A percentile compares a stretch with the other conserved stretches of the same genome.
Conservation (phyloP, 2,113 vertebrate genomes). For the Arizona elegans region DNA sequence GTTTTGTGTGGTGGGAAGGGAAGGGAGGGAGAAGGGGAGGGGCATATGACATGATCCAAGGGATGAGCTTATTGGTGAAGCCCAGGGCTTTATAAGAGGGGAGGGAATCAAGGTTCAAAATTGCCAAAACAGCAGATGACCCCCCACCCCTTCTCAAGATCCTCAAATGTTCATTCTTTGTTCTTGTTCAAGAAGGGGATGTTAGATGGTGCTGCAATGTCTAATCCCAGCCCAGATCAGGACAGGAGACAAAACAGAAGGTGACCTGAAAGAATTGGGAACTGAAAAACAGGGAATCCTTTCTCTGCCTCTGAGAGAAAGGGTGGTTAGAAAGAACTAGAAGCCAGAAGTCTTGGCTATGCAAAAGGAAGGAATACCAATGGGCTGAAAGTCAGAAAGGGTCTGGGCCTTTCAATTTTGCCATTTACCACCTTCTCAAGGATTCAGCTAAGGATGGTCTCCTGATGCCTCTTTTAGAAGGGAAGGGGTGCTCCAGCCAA, state of each 20-base stretch:
- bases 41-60: neutral
- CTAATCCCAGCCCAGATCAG: neutral
- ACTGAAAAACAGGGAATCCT: neutral
- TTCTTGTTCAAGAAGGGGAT: neutral
- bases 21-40: neutral
- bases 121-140: constrained; percentile 24
- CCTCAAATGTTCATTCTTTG: neutral
- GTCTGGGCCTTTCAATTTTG: neutral
- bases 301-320: neutral
- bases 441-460: neutral
- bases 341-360: neutral
- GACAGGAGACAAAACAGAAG: neutral
- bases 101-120: neutral
- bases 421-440: neutral
- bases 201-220: neutral
- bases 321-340: neutral
- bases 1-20: neutral
- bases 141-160: neutral
- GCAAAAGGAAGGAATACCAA: neutral
- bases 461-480: neutral
- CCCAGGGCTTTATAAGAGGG: neutral
- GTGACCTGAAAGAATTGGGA: neutral
- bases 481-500: neutral
- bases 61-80: neutral
- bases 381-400: neutral